Base-by-base conservation (phyloP, 1,140 invertebrate genomes). In the Phthorimaea operculella region DNA sequence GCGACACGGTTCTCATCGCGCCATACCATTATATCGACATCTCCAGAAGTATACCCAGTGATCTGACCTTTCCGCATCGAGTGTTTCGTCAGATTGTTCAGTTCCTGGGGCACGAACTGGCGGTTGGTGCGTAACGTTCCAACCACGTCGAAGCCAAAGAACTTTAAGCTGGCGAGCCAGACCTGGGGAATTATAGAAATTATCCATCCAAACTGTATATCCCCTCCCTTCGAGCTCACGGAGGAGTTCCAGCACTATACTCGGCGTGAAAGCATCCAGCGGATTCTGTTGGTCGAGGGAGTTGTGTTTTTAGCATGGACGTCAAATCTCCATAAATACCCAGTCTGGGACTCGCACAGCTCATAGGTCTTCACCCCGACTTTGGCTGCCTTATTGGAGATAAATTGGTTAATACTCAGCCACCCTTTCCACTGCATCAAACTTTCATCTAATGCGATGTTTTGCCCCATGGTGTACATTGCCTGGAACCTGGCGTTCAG, bases 281-380 rank as follows among this genome's bases (percentile, higher is more conserved):
- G 34, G 34, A 36, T 16, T n/a, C 1, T 11, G 9, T 9, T 3
- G 2, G 1, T 47, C 0, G 4, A n/a, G 53, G 39, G 1, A 49
- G 7, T n/a, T 14, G n/a, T 58, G 56, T 44, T 42, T 28, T 16
- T 28, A 17, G 53, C 45, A 45, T 68, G 51, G n/a, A 66, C 17
- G 49, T 63, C 54, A 44, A 65, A 63, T 14, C 59, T 42, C 60
- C 61, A 68, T 16, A 61, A 52, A 50, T 64, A 62, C 0, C 63
- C 66, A 33, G 56, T 47, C 16, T 56, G 44, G 10, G 58, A 57
- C 10, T 67, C 62, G 53, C 60, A 67, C 0, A 70, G 14, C 39
- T 66, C 68, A 39, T 65, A 68, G 6, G 59, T 64, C 55, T 70
- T 70, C n/a, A n/a, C n/a, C n/a, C n/a, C n/a, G n/a, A n/a, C n/a